Evolutionary conservation across 2,888 invertebrate species (phyloP).

Genomic region (Amphipoea lucens): DNA sequence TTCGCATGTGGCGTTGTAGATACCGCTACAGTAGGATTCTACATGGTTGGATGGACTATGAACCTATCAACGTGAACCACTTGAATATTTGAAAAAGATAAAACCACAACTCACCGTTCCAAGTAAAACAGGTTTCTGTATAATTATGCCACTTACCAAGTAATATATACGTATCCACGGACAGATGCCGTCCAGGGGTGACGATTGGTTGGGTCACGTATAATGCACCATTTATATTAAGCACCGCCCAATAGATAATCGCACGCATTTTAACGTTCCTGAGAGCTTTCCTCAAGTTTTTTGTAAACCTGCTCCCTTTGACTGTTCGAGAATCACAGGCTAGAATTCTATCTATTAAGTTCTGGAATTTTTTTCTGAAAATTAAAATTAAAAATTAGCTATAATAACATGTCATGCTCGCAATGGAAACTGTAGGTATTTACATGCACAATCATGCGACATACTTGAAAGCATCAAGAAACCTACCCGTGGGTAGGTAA

Average conservation of each 20-base stretch:
- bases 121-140: background rate
- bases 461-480: background rate
- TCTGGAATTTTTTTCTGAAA: conserved; percentile 71
- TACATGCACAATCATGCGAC: background rate
- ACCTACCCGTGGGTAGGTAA: too few species aligned
- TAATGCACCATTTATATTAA: conserved; percentile 69
- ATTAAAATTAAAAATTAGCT: conserved; percentile 40
- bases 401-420: background rate
- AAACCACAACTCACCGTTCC: background rate
- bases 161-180: conserved; percentile 70
- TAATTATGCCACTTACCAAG: conserved; percentile 66
- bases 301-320: conserved; percentile 68
- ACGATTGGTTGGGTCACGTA: conserved; percentile 71
- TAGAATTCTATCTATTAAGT: conserved; percentile 68
- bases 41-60: too few species aligned
- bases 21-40: too few species aligned
- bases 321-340: conserved; percentile 66
- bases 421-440: background rate
- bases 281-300: conserved; percentile 68
- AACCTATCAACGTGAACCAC: too few species aligned
- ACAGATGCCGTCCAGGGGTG: conserved; percentile 74
- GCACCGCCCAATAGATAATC: conserved; percentile 71
- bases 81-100: background rate
- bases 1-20: too few species aligned
- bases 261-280: conserved; percentile 74